Evolutionary conservation across 2,888 invertebrate genomes (phyloP).

Genomic region (Tiphia femorata): DNA sequence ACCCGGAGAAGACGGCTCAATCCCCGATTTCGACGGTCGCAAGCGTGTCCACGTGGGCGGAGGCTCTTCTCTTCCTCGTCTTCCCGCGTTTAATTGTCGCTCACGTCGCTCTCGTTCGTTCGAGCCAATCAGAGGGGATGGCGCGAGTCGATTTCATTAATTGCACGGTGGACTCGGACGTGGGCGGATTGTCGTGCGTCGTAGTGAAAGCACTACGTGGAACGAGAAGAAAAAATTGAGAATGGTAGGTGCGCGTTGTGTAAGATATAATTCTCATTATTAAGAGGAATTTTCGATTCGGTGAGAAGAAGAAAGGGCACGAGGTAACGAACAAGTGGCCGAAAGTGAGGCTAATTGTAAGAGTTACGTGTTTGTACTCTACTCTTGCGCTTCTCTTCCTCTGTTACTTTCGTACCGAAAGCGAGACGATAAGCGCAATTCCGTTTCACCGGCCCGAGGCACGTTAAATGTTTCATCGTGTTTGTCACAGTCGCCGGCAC

Average conservation of each 20-base stretch:
- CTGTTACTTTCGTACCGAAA: too few species aligned
- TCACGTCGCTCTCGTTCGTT: neutral
- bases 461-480: slow-evolving; percentile 21
- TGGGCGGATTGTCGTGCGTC: neutral
- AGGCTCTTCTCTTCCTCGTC: neutral
- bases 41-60: too few species aligned
- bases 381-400: too few species aligned
- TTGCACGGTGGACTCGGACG: neutral
- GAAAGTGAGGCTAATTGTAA: too few species aligned
- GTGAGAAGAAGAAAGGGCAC: neutral
- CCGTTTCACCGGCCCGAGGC: slow-evolving; percentile 26
- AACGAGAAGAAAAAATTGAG: neutral
- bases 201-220: slow-evolving; percentile 5
- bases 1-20: too few species aligned
- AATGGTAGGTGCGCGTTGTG: slow-evolving; percentile 14
- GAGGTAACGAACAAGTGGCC: neutral
- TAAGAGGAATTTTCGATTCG: too few species aligned
- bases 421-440: slow-evolving; percentile 39
- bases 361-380: too few species aligned
- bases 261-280: too few species aligned
- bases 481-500: slow-evolving; percentile 2
- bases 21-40: too few species aligned
- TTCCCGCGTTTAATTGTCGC: neutral
- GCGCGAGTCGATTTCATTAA: slow-evolving; percentile 11
- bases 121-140: neutral